Evolutionary conservation across 2,113 vertebrate genomes (phyloP).

Genomic region (Corydoras sp.): DNA sequence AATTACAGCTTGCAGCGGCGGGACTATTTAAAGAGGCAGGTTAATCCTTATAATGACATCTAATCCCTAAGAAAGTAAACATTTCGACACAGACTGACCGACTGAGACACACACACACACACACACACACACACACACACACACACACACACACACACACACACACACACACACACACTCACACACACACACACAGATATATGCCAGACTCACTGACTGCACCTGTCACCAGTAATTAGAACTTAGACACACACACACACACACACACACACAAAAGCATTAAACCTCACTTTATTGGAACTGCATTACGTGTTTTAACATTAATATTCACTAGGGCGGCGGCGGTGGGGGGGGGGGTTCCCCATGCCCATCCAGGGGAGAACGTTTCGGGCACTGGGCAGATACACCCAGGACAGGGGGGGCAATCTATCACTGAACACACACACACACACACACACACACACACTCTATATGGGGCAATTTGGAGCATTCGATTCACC

Average conservation of each 20-base stretch:
- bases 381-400: too few relatives aligned
- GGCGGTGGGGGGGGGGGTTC: too few relatives aligned
- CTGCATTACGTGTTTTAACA: too few relatives aligned
- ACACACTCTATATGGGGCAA: too few relatives aligned
- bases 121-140: conserved; percentile 39
- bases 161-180: conserved; percentile 28
- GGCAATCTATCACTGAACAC: too few relatives aligned
- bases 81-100: conserved; percentile 51
- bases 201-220: conserved; percentile 38
- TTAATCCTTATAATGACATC: conserved; percentile 65
- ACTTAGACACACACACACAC: neutral
- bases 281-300: too few relatives aligned
- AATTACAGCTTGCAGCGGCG: neutral
- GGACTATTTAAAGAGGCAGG: conserved; percentile 56
- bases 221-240: conserved; percentile 6
- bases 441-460: too few relatives aligned
- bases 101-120: conserved; percentile 15
- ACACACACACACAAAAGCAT: too few relatives aligned
- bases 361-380: too few relatives aligned
- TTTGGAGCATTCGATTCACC: too few relatives aligned
- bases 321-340: too few relatives aligned
- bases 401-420: too few relatives aligned
- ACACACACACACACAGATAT: conserved; percentile 41
- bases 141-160: conserved; percentile 40
- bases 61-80: conserved; percentile 67